phyloP scores from a whole-genome alignment of 2,113 vertebrate species.

The Calidris pugnax region DNA sequence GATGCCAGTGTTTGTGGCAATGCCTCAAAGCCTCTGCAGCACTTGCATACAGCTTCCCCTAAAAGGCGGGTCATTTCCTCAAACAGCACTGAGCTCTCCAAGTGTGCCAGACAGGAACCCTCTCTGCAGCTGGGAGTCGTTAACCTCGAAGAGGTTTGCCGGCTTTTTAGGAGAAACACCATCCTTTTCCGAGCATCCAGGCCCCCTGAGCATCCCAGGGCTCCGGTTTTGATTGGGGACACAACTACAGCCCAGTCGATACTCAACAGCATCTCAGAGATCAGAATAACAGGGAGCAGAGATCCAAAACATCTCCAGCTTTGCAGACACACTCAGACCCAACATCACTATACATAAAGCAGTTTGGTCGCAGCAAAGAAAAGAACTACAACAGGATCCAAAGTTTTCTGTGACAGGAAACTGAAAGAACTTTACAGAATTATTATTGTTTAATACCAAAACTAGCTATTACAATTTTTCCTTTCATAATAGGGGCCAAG shows the following conservation, averaged over 20 bases:
- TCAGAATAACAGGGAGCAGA: neutral
- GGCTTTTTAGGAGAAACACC: neutral
- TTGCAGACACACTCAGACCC: neutral
- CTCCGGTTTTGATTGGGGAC: neutral
- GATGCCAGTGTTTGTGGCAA: neutral
- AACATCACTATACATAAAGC: neutral
- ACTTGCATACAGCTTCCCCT: neutral
- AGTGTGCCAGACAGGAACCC: neutral
- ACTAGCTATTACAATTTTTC: neutral
- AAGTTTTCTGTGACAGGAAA: neutral
- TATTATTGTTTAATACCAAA: neutral
- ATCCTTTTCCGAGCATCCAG: neutral
- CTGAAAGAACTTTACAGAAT: neutral
- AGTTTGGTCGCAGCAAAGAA: neutral
- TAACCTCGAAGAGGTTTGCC: rapidly evolving
- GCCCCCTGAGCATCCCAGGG: neutral
- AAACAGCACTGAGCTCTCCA: neutral
- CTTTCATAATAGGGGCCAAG: neutral
- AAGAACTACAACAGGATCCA: neutral
- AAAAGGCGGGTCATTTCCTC: neutral
- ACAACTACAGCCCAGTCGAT: neutral
- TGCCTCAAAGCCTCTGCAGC: neutral
- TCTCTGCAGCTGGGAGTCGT: rapidly evolving
- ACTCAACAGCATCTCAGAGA: neutral
- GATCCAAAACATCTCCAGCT: neutral